Percentiles rank a stretch among this genome's conserved stretches.
These are phyloP conservation scores for Ptychadena robeensis DNA, from an alignment of 2,797 vertebrate species.

Conservation along the genomic window DNA sequence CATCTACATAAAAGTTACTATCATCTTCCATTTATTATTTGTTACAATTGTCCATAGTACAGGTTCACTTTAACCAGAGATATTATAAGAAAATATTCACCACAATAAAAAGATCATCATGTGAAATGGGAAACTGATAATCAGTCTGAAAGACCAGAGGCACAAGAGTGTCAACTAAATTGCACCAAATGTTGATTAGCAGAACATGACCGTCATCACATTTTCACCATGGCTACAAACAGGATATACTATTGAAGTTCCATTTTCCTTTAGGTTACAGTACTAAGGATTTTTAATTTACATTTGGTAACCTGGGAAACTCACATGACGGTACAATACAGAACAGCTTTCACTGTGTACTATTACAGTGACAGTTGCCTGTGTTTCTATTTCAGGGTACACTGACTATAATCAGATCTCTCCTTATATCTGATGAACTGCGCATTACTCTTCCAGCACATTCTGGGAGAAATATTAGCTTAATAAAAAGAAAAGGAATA, in stretches of 20 bases:
- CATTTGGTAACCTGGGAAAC: not conserved
- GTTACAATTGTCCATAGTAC: too few relatives aligned
- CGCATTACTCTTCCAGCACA: not conserved
- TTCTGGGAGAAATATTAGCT: not conserved
- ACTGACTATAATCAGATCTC: not conserved
- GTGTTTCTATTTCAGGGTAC: not conserved
- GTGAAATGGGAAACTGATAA: constrained; percentile 11
- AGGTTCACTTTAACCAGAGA: too few relatives aligned
- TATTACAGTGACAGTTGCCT: not conserved
- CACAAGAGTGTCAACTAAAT: not conserved
- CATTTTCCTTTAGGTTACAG: constrained; percentile 1
- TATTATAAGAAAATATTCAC: too few relatives aligned
- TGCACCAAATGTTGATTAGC: constrained; percentile 2
- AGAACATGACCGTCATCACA: constrained; percentile 5
- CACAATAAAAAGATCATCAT: too few relatives aligned
- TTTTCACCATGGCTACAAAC: constrained; percentile 14
- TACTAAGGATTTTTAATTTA: constrained; percentile 10
- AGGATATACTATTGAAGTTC: not conserved
- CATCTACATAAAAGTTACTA: too few relatives aligned
- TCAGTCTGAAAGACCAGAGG: not conserved
- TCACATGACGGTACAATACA: not conserved
- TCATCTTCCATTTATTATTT: too few relatives aligned
- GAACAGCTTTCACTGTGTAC: not conserved
- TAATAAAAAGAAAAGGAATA: not conserved
- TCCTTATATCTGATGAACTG: not conserved